A percentile compares a stretch with the other conserved stretches of the same genome.
Conservation (phyloP, 2,888 invertebrate species). For the Dasypogon diadema region DNA sequence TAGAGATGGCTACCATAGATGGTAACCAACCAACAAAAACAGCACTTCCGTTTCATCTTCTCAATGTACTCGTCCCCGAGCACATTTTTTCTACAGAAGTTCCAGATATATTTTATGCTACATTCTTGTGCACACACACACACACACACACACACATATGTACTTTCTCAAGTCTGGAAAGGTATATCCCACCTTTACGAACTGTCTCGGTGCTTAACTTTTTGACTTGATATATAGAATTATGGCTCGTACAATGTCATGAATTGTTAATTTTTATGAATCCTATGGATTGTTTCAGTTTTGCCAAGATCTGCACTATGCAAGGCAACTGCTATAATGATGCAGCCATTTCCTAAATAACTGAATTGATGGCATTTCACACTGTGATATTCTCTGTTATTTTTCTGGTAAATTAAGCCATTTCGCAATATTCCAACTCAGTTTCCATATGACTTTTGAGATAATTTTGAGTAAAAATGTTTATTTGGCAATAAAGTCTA, state of each 20-base stretch:
- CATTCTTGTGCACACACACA: background rate
- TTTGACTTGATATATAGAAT: conserved; percentile 41
- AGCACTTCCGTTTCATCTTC: conserved; percentile 37
- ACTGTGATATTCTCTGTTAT: background rate
- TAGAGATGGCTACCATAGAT: conserved; percentile 11
- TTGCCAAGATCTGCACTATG: background rate
- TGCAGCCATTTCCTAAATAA: conserved; percentile 21
- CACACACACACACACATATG: background rate
- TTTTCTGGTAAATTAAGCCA: background rate
- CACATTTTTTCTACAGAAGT: background rate
- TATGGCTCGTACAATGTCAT: conserved; percentile 42
- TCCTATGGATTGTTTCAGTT: conserved; percentile 43
- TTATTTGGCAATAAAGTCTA: too few relatives aligned
- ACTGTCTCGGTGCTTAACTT: conserved; percentile 46
- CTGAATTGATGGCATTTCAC: conserved; percentile 18
- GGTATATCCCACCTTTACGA: conserved; percentile 15
- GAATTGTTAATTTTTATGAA: conserved; percentile 52
- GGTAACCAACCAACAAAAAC: conserved; percentile 35
- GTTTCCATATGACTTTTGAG: too few relatives aligned
- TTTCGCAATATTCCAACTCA: too few relatives aligned
- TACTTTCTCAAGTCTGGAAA: background rate
- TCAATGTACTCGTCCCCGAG: too few relatives aligned
- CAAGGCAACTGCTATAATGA: background rate
- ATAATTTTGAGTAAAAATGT: too few relatives aligned
- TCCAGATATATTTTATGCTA: background rate